Conservation (phyloP, 2,113 vertebrate genomes). For the Phalacrocorax aristotelis region DNA sequence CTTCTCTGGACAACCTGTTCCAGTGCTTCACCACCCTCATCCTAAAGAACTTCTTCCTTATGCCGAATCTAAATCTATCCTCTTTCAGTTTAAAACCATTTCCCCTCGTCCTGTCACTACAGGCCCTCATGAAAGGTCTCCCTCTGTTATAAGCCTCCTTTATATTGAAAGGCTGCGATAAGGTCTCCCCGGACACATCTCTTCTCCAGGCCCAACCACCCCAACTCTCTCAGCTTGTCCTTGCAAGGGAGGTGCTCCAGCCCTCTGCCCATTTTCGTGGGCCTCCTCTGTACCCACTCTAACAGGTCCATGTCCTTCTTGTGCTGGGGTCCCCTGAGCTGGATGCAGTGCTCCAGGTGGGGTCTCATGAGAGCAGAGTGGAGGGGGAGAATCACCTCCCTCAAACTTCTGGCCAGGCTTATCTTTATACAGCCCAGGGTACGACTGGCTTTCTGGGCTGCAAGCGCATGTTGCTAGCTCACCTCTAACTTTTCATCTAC, state of each 20-base stretch:
- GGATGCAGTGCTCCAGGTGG: neutral
- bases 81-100: neutral
- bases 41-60: neutral
- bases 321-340: neutral
- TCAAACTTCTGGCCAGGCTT: accelerated
- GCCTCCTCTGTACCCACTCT: neutral
- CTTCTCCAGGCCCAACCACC: neutral
- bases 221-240: neutral
- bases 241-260: neutral
- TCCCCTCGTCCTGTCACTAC: neutral
- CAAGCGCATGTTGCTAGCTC: accelerated
- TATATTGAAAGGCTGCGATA: neutral
- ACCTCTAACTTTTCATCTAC: neutral
- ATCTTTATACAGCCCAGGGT: neutral
- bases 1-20: neutral
- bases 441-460: neutral
- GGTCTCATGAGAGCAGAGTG: neutral
- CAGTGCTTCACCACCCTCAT: neutral
- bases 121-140: neutral
- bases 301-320: neutral
- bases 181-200: neutral
- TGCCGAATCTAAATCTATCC: neutral
- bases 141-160: neutral
- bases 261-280: neutral
- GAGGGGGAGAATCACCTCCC: neutral